Base-by-base conservation (phyloP, 2,888 invertebrate genomes). In the Agonopterix subpropinquella region DNA sequence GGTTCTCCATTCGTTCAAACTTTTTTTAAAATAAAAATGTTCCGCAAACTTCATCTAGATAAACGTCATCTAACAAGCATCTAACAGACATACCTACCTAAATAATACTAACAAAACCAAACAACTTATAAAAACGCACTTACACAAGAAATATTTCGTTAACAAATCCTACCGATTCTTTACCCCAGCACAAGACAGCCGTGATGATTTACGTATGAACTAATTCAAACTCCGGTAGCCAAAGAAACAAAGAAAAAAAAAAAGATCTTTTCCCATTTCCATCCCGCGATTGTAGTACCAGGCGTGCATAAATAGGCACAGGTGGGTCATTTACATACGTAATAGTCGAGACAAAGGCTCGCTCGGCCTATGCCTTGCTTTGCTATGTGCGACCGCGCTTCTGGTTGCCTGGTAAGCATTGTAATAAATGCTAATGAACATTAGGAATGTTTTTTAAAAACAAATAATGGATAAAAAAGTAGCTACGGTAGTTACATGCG, bases 331-430 rank as follows among this genome's bases (percentile, higher is more conserved):
- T 75, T 71, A 67, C 76, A 77, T 87, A 82, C 80, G 68, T 83
- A 81, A 82, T 80, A 74, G 77, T 65, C 65, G 79, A 79, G 76
- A 86, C 86, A 86, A 84, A 82, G 77, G 73, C 70, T 65, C 65
- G 66, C 68, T 67, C 65, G 70, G 71, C 67, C 70, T 67, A 64
- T 62, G 69, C 61, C 58, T 54, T 53, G 61, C 58, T 54, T 53
- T 53, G 58, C 61, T 56, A 56, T 57, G 62, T 58, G 63, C 63
- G 73, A 67, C 70, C 76, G 75, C 75, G 77, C 79, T 78, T 76
- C 73, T 76, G 77, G 73, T 67, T 60, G 70, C 74, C 77, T 70
- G 71, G 74, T 77, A 66, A 67, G 70, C 71, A 79, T 83, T 83
- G 77, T 81, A 72, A 74, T 76, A 76, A 74, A 82, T 82, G 82